Evolutionary conservation across 2,113 vertebrate species (phyloP).

Genomic region (Sebastes fasciatus): DNA sequence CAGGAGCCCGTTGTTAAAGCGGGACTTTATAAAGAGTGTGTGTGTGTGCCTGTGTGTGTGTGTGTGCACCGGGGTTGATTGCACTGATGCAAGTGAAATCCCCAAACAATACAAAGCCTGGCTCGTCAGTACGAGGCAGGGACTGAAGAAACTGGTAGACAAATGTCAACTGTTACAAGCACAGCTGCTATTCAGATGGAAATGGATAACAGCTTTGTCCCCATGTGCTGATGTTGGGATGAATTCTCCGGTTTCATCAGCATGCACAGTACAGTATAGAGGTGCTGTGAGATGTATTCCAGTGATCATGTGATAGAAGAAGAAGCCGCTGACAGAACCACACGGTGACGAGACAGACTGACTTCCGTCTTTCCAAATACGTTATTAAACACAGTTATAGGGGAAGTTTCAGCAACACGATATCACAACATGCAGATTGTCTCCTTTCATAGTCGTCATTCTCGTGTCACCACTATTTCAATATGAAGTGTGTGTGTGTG

Average conservation of each 20-base stretch:
- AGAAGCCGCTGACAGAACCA: slow-evolving; percentile 35
- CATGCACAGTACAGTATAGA: slow-evolving; percentile 19
- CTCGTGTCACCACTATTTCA: neutral
- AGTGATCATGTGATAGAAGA: slow-evolving; percentile 44
- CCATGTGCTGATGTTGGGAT: slow-evolving; percentile 33
- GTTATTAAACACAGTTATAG: neutral
- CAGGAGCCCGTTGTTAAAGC: slow-evolving; percentile 58
- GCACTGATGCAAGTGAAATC: slow-evolving; percentile 87
- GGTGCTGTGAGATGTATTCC: neutral
- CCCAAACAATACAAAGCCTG: slow-evolving; percentile 65
- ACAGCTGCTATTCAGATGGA: slow-evolving; percentile 58
- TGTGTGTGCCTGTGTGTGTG: slow-evolving; percentile 25
- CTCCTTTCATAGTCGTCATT: slow-evolving; percentile 65
- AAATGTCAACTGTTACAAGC: slow-evolving; percentile 58
- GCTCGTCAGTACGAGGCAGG: slow-evolving; percentile 32
- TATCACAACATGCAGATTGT: neutral
- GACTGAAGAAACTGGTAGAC: slow-evolving; percentile 33
- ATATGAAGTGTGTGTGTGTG: neutral
- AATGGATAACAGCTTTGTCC: slow-evolving; percentile 47
- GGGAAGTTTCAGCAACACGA: slow-evolving; percentile 14
- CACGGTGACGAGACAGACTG: slow-evolving; percentile 22
- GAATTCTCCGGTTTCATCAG: slow-evolving; percentile 43
- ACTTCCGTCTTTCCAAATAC: slow-evolving; percentile 50
- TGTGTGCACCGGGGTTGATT: slow-evolving; percentile 16
- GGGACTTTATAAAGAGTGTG: slow-evolving; percentile 53